These are phyloP conservation scores for Myrmecophaga tridactyla DNA, from an alignment of 2,113 vertebrate species.

Conservation along the genomic window DNA sequence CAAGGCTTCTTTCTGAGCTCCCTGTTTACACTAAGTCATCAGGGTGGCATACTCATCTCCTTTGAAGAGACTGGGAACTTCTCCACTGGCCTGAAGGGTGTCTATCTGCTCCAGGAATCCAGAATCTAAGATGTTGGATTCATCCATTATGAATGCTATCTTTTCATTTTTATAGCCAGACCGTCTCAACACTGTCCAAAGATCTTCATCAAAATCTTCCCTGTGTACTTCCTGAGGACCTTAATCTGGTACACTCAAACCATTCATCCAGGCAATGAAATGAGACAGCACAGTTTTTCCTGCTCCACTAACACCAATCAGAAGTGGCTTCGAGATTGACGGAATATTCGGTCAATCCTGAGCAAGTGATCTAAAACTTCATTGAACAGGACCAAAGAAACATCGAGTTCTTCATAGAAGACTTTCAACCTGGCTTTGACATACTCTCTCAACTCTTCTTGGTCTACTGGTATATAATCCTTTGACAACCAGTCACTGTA, in stretches of 20 bases:
- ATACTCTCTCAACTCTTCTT: slow-evolving; percentile 97
- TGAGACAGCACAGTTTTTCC: slow-evolving; percentile 98
- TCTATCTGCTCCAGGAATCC: slow-evolving; percentile 99
- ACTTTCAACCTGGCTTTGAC: slow-evolving; percentile 99
- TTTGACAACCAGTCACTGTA: slow-evolving; percentile 99
- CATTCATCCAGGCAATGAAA: slow-evolving; percentile 99
- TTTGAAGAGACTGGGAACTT: slow-evolving; percentile 99
- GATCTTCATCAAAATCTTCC: slow-evolving; percentile 98
- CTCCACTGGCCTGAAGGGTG: slow-evolving; percentile 97
- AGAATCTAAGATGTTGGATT: slow-evolving; percentile 97
- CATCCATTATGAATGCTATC: slow-evolving; percentile 99
- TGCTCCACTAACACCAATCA: slow-evolving; percentile 98
- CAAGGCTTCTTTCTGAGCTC: slow-evolving; percentile 97
- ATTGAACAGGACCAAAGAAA: slow-evolving; percentile 97
- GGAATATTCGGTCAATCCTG: slow-evolving; percentile 98
- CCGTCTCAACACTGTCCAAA: slow-evolving; percentile 95
- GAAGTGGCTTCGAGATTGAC: slow-evolving; percentile 97
- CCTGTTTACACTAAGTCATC: slow-evolving; percentile 99
- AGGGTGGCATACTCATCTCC: slow-evolving; percentile 98
- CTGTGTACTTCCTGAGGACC: slow-evolving; percentile 98
- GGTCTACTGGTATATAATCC: slow-evolving; percentile 99
- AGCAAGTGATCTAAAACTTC: slow-evolving; percentile 98
- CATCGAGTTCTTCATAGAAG: slow-evolving; percentile 98
- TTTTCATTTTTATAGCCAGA: slow-evolving; percentile 99
- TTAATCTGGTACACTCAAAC: slow-evolving; percentile 99